These are phyloP conservation scores for Catonia carolina DNA, from an alignment of 2,888 invertebrate genomes.

Conservation along the genomic window DNA sequence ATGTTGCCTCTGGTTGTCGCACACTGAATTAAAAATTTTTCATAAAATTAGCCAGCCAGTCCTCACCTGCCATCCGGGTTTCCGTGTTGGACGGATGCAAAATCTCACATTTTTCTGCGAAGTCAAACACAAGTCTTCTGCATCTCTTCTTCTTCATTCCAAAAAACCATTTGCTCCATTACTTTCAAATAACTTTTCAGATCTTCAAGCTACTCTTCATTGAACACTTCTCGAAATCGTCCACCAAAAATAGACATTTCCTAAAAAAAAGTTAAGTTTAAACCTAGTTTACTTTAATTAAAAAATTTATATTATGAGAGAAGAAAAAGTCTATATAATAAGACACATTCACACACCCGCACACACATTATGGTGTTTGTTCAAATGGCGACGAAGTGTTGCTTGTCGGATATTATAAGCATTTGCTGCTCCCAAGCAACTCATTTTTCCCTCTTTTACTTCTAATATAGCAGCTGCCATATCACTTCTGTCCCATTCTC, in stretches of 20 bases:
- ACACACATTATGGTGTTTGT: no score
- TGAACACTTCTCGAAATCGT: no score
- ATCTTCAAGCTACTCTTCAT: neutral
- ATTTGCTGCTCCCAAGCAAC: neutral
- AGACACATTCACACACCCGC: no score
- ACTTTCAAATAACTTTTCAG: constrained; percentile 6
- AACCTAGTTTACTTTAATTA: no score
- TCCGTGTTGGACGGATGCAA: constrained; percentile 13
- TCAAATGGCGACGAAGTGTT: no score
- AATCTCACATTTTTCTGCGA: no score
- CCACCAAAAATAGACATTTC: no score
- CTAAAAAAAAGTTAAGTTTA: no score
- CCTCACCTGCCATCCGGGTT: constrained; percentile 11
- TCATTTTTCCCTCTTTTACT: neutral
- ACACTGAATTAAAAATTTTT: constrained; percentile 7
- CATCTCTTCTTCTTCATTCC: constrained; percentile 10
- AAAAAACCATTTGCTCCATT: constrained; percentile 12
- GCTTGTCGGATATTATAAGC: neutral
- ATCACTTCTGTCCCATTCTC: neutral
- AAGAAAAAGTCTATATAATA: no score
- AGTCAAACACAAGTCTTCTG: constrained; percentile 12
- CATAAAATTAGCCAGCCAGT: constrained; percentile 15
- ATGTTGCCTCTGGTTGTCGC: constrained; percentile 1
- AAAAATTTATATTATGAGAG: no score
- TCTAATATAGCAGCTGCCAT: neutral